phyloP scores from a whole-genome alignment of 1,140 invertebrate genomes.

The Brachionus asplanchnoidis region DNA sequence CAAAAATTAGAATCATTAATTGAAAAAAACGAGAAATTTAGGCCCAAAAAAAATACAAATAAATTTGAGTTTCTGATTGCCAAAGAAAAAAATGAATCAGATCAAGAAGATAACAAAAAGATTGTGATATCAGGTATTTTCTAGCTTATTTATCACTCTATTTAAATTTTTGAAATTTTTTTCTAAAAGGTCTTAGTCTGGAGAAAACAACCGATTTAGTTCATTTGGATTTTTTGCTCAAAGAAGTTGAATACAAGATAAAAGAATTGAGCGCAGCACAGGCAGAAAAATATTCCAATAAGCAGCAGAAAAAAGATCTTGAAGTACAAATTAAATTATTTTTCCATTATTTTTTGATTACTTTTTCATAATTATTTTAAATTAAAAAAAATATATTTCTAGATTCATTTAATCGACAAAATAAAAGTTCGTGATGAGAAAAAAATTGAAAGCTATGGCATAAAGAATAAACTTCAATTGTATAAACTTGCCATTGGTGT shows the following conservation, averaged over 20 bases:
- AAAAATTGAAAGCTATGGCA: conserved; percentile 39
- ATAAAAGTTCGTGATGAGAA: conserved; percentile 37
- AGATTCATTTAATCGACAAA: conserved; percentile 46
- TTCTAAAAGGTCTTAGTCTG: conserved; percentile 50
- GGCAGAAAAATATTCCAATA: conserved; percentile 50
- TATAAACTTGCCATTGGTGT: not conserved
- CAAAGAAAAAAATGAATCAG: conserved; percentile 47
- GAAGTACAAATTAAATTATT: conserved; percentile 45
- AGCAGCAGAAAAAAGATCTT: conserved; percentile 49
- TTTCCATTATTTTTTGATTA: too few species aligned
- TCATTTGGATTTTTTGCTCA: conserved; percentile 48
- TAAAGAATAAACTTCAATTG: conserved; percentile 39
- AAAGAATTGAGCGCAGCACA: conserved; percentile 52
- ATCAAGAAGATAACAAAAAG: conserved; percentile 38
- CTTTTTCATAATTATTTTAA: too few species aligned
- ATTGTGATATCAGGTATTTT: conserved; percentile 9
- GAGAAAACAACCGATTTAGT: conserved; percentile 52
- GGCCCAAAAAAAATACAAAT: conserved; percentile 47
- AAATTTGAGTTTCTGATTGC: conserved; percentile 49
- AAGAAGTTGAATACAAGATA: conserved; percentile 50
- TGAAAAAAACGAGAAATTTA: conserved; percentile 47
- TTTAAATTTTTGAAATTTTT: not conserved
- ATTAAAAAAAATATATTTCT: conserved; percentile 43
- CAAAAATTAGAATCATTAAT: conserved; percentile 45
- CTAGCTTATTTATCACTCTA: not conserved